Base-by-base conservation (phyloP, 1,140 invertebrate species). In the Zaprionus lachaisei region DNA sequence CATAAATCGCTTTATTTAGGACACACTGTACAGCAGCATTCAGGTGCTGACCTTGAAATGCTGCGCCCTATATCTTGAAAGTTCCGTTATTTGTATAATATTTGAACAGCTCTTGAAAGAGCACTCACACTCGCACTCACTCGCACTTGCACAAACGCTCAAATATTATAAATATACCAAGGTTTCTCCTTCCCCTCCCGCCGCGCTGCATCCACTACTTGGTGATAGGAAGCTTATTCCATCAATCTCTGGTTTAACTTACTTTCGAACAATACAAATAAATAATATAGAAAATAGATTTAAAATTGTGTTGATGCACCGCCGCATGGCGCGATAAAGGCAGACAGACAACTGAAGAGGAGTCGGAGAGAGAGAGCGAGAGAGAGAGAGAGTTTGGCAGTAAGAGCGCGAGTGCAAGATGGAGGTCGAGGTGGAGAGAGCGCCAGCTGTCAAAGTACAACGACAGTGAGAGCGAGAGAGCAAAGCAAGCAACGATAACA, bases 221-320 rank as follows among this genome's bases (percentile, higher is more conserved):
- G 44, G 4, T 57, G 28, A 20, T 44, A 44, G n/a, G 6, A 5
- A 17, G 34, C 54, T 26, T 34, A 67, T 67, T 11, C 20, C 11
- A 51, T 51, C 20, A 41, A 67, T 14, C 22, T 44, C 1, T 44
- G 41, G 3, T 6, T 56, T 56, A 41, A 44, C 47, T 55, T 65
- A 22, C 20, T 20, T 20, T 54, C 28, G 31, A n/a, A 64, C 68
- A 80, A 55, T 44, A 66, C 37, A 58, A 38, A 54, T 22, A 68
- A 47, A 60, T 34, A 41, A 14, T 63, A 22, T 12, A 26, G 5
- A 72, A 80, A 80, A 73, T 54, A 64, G 20, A 64, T 20, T 79
- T 2, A 15, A 54, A 70, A 66, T 63, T 79, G 67, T 67, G 81
- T 84, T 79, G 58, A 81, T 75, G 47, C 17, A 54, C 49, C 58